Conservation (phyloP, 2,797 vertebrate species). For the Hypotaenidia philippensis region DNA sequence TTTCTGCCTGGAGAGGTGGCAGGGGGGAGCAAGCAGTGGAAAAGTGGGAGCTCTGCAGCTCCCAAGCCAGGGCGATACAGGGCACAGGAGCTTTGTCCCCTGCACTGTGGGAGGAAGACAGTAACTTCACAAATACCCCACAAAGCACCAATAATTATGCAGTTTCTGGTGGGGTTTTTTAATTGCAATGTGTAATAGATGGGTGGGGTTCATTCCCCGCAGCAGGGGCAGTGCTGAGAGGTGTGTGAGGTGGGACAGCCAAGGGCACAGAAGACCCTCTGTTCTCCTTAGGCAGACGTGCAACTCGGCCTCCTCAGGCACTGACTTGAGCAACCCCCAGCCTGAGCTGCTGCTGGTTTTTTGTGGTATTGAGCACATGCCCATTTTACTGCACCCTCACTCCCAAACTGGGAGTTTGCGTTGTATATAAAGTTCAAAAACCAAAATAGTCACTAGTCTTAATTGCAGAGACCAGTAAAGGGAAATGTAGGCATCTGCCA, state of each 20-base stretch:
- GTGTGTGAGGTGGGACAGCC: not conserved
- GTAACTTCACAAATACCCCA: not conserved
- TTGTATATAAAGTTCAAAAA: not conserved
- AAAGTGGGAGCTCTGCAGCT: not conserved
- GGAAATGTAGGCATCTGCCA: constrained; percentile 19
- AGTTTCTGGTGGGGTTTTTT: not conserved
- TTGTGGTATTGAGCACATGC: rapidly evolving
- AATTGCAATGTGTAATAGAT: not conserved
- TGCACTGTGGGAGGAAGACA: not conserved
- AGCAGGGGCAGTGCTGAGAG: rapidly evolving
- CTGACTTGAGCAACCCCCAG: rapidly evolving
- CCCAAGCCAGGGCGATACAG: not conserved
- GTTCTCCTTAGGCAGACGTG: not conserved
- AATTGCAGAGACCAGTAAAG: constrained; percentile 12
- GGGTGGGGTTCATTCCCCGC: not conserved
- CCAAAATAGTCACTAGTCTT: constrained; percentile 12
- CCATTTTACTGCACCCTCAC: not conserved
- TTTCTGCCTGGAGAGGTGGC: not conserved
- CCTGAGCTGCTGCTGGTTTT: not conserved
- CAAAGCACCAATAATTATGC: not conserved
- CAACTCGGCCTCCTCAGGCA: not conserved
- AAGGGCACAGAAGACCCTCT: not conserved
- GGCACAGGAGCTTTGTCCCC: not conserved
- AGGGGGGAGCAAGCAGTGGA: rapidly evolving
- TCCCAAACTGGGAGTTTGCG: not conserved